Evolutionary conservation across 2,888 invertebrate genomes (phyloP).

Genomic region (Sussaba pulchella): DNA sequence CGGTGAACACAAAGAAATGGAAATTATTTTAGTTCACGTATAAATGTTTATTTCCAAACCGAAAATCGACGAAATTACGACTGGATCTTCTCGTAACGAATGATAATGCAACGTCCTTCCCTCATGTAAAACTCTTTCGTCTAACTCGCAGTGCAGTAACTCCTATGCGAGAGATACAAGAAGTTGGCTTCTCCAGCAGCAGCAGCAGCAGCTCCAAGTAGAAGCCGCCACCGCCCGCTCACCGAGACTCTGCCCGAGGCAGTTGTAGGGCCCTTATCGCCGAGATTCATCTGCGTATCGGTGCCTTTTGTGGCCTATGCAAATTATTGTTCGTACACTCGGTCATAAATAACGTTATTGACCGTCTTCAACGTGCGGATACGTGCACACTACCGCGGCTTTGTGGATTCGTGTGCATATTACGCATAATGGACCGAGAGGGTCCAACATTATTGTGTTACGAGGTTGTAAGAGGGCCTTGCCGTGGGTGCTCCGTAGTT

Average conservation of each 20-base stretch:
- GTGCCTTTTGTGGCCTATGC: conserved; percentile 80
- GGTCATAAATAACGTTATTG: conserved; percentile 80
- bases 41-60: no score
- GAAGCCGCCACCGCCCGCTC: conserved; percentile 40
- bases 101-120: conserved; percentile 34
- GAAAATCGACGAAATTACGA: background rate
- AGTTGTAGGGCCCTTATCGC: conserved; percentile 75
- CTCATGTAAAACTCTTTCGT: conserved; percentile 27
- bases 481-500: conserved; percentile 54
- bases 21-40: no score
- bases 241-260: conserved; percentile 53
- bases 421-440: conserved; percentile 61
- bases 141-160: conserved; percentile 20
- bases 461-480: conserved; percentile 52
- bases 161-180: conserved; percentile 30
- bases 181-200: conserved; percentile 45
- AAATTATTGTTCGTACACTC: conserved; percentile 77
- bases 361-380: conserved; percentile 69
- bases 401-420: conserved; percentile 60
- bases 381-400: conserved; percentile 45
- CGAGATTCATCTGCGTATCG: conserved; percentile 79
- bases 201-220: conserved; percentile 45
- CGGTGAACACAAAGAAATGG: no score
- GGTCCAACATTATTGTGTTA: conserved; percentile 63
- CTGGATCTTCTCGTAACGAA: background rate